Conservation (phyloP, 2,888 invertebrate species). For the Agrypnus murinus region DNA sequence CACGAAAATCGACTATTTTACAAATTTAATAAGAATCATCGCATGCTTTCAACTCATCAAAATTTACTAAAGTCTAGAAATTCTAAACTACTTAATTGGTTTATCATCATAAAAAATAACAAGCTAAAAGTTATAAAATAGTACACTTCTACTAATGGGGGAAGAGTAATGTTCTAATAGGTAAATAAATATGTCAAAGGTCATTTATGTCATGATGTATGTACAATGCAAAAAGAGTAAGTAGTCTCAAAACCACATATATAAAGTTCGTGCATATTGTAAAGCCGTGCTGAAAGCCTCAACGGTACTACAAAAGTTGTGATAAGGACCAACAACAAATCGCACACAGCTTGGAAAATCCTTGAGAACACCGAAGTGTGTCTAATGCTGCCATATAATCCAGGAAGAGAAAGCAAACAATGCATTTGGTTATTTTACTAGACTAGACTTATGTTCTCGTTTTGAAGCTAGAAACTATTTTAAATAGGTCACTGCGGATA, state of each 20-base stretch:
- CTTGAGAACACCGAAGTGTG: constrained; percentile 8
- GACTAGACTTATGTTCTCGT: neutral
- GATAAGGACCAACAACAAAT: constrained; percentile 47
- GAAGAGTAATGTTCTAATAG: too few relatives aligned
- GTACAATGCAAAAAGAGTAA: constrained; percentile 24
- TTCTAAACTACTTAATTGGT: too few relatives aligned
- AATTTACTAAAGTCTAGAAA: too few relatives aligned
- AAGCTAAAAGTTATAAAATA: too few relatives aligned
- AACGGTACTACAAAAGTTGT: constrained; percentile 33
- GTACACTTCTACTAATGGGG: too few relatives aligned
- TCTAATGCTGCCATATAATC: constrained; percentile 12
- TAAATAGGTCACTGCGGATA: constrained; percentile 36
- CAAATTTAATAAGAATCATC: neutral
- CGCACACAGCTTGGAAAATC: constrained; percentile 36
- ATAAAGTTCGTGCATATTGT: constrained; percentile 38
- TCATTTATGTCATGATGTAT: constrained; percentile 14
- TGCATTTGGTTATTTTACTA: constrained; percentile 1
- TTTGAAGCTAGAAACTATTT: neutral
- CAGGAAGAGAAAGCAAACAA: constrained; percentile 14
- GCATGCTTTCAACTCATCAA: constrained; percentile 6
- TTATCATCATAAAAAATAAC: too few relatives aligned
- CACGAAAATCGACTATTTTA: neutral
- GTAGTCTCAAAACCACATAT: constrained; percentile 21
- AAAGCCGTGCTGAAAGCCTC: constrained; percentile 43
- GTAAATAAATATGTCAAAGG: too few relatives aligned